Percentiles rank a stretch among this genome's conserved stretches.
Evolutionary conservation across 2,797 vertebrate species (phyloP).

Genomic region (Euthynnus affinis): DNA sequence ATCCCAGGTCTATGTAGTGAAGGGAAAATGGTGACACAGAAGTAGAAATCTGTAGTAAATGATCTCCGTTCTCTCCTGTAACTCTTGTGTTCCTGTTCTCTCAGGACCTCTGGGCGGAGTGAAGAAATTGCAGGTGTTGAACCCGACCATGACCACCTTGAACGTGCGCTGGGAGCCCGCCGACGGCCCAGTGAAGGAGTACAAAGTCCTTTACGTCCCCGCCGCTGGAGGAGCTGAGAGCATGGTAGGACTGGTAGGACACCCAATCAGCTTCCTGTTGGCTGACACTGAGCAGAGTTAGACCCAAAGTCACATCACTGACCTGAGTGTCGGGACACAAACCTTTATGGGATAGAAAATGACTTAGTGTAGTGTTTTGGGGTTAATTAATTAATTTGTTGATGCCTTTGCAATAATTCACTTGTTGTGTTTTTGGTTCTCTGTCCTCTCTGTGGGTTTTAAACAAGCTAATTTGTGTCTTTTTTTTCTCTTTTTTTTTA

Average conservation of each 20-base stretch:
- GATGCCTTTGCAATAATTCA: neutral
- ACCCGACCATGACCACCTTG: conserved; percentile 95
- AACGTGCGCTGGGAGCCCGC: conserved; percentile 96
- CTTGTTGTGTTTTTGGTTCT: neutral
- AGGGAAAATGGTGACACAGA: neutral
- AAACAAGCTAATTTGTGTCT: conserved; percentile 15
- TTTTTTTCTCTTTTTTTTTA: conserved; percentile 72
- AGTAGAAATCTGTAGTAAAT: neutral
- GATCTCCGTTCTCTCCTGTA: neutral
- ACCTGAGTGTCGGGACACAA: neutral
- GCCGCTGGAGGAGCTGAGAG: conserved; percentile 88
- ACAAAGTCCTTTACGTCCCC: conserved; percentile 92
- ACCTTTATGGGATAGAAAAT: neutral
- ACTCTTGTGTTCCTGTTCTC: neutral
- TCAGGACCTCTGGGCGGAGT: conserved; percentile 89
- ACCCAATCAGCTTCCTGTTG: neutral
- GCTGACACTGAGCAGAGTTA: neutral
- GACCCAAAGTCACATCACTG: neutral
- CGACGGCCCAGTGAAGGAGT: conserved; percentile 94
- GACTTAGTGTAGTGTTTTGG: too few species aligned
- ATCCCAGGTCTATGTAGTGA: neutral
- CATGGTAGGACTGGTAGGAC: conserved; percentile 83
- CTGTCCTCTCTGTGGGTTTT: neutral
- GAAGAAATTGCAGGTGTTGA: conserved; percentile 91
- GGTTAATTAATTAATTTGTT: neutral